phyloP scores from a whole-genome alignment of 1,140 invertebrate genomes.

The Drosophila serrata region DNA sequence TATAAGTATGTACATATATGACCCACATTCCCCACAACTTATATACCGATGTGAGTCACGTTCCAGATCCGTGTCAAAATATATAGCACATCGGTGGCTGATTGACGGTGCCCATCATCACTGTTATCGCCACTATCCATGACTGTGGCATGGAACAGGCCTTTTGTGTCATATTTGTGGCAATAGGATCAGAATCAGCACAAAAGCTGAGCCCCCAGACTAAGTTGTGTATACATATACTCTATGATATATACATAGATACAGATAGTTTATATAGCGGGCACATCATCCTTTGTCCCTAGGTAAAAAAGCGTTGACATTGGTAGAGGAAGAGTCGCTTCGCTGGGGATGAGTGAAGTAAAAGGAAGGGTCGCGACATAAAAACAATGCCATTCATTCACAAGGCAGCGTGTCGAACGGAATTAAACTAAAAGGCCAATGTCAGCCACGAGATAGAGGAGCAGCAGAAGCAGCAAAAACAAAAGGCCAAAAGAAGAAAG shows the following conservation, averaged over 20 bases:
- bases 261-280: slow-evolving; percentile 6
- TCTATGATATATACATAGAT: neutral
- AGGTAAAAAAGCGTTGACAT: slow-evolving; percentile 25
- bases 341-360: neutral
- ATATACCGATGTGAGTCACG: slow-evolving; percentile 4
- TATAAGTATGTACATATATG: neutral
- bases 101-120: slow-evolving; percentile 32
- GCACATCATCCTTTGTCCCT: slow-evolving; percentile 31
- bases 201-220: slow-evolving; percentile 17
- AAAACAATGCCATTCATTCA: slow-evolving; percentile 67
- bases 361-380: slow-evolving; percentile 52
- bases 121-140: slow-evolving; percentile 30
- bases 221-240: slow-evolving; percentile 14
- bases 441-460: slow-evolving; percentile 24
- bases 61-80: slow-evolving; percentile 31
- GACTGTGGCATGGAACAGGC: slow-evolving; percentile 1
- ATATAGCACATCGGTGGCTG: slow-evolving; percentile 30
- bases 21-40: slow-evolving; percentile 20
- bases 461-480: slow-evolving; percentile 27
- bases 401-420: slow-evolving; percentile 62
- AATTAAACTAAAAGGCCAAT: slow-evolving; percentile 78
- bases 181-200: slow-evolving; percentile 46
- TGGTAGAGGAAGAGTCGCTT: neutral
- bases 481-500: slow-evolving; percentile 41
- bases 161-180: slow-evolving; percentile 31